Conservation (phyloP, 2,113 vertebrate genomes). For the Zosterops pallidus region DNA sequence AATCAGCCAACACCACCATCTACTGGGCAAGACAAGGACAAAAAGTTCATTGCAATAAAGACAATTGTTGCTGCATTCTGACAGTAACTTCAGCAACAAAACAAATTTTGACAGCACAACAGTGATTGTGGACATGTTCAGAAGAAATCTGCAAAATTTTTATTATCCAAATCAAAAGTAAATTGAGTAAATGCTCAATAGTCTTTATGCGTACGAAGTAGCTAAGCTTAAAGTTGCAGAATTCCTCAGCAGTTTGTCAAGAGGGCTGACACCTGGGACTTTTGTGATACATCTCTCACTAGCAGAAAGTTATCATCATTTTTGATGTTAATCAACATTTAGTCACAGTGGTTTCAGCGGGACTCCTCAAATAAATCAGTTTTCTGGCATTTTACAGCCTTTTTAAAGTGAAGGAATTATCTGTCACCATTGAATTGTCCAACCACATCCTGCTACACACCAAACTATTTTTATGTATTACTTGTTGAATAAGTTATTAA, state of each 20-base stretch:
- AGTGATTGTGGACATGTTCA: not conserved
- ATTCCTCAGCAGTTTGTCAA: not conserved
- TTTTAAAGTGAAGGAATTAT: not conserved
- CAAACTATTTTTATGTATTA: not conserved
- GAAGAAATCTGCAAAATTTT: not conserved
- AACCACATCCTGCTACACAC: not conserved
- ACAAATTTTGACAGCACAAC: not conserved
- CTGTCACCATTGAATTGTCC: not conserved
- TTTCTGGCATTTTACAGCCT: not conserved
- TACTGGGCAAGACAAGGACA: slow-evolving; percentile 76
- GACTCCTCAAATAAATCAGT: not conserved
- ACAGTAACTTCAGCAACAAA: not conserved
- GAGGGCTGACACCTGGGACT: not conserved
- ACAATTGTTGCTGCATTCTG: not conserved
- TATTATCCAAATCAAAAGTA: not conserved
- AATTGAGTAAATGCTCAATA: not conserved
- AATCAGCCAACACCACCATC: slow-evolving; percentile 77
- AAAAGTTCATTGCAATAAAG: slow-evolving; percentile 9
- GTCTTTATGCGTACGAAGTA: not conserved
- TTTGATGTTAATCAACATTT: not conserved
- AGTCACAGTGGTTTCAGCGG: not conserved
- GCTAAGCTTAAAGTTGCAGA: not conserved
- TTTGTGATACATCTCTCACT: not conserved
- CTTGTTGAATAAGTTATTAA: not conserved
- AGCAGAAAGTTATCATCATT: not conserved